Evolutionary conservation across 2,113 vertebrate species (phyloP), one percentile per base, ranked within the genome.

Genomic region (Albula goreensis): DNA sequence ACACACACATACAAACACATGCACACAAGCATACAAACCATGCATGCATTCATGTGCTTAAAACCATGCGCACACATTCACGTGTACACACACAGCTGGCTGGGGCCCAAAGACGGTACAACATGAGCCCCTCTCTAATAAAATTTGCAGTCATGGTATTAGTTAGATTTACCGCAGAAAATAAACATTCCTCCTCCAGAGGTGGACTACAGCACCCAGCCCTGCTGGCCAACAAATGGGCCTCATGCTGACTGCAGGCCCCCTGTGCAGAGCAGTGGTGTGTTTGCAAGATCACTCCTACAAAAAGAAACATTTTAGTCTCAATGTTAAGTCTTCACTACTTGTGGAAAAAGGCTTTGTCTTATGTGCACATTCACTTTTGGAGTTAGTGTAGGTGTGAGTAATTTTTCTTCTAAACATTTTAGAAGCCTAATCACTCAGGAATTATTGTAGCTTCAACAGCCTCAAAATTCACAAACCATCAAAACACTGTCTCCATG

Each of bases 91-190:
- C 60, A 3, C 89, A 88, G 88, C 87, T 88, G 80, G 90, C 90
- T 92, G 91, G 88, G 82, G 90, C n/a, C 85, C 70, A 84, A 50
- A 22, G 85, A 87, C 41, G 81, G 87, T 92, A 86, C 88, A 85
- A 88, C 83, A 7, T 60, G 17, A 90, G 87, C 84, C 60, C 50
- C 81, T 83, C 82, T 82, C 91, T 93, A 93, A 92, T 93, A 92
- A 92, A 94, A 91, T 91, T 91, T 91, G 89, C 92, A 91, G 89
- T 92, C 91, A 91, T 93, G 81, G 88, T 78, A 91, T 93, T 91
- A 91, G 90, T 88, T 87, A 88, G 86, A 91, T 92, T 92, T 92
- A 91, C 88, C 88, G 89, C 87, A 89, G 86, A 92, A 93, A 94
- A 94, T 91, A 94, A 94, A 93, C 90, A 92, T 88, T 84, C 85